Evolutionary conservation across 2,888 invertebrate genomes (phyloP).

Genomic region (Frankliniella fusca): DNA sequence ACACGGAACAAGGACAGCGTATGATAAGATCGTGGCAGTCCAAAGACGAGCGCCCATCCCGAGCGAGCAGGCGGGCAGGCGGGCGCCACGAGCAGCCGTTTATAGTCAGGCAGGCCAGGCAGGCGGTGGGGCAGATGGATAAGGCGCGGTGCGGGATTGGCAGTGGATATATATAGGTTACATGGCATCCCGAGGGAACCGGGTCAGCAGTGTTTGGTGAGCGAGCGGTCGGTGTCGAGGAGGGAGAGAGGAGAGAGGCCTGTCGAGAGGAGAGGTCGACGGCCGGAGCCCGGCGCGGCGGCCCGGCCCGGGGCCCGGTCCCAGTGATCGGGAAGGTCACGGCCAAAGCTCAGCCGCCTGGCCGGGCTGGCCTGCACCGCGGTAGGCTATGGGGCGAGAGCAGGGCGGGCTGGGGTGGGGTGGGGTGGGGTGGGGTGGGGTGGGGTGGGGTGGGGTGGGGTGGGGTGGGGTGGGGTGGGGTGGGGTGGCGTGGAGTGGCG

Average conservation of each 20-base stretch:
- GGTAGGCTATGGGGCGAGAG: too few relatives aligned
- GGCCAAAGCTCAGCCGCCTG: neutral
- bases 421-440: neutral
- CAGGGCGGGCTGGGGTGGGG: neutral
- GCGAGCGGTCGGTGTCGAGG: neutral
- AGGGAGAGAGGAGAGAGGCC: neutral
- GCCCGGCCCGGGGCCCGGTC: neutral
- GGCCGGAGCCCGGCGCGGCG: neutral
- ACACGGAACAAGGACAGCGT: too few relatives aligned
- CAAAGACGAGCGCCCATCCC: too few relatives aligned
- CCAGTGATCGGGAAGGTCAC: neutral
- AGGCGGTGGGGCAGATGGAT: too few relatives aligned
- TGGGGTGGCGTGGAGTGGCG: too few relatives aligned
- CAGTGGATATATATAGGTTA: too few relatives aligned
- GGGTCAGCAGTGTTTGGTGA: neutral
- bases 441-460: neutral
- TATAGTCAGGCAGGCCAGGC: too few relatives aligned
- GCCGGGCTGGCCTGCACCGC: neutral
- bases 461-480: too few relatives aligned
- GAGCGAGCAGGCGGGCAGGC: too few relatives aligned
- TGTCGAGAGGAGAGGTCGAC: neutral
- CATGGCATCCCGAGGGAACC: neutral
- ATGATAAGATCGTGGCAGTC: too few relatives aligned
- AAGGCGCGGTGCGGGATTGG: too few relatives aligned
- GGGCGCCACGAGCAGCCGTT: too few relatives aligned